Conservation (phyloP, 2,888 invertebrate species). For the Litoditis marina region DNA sequence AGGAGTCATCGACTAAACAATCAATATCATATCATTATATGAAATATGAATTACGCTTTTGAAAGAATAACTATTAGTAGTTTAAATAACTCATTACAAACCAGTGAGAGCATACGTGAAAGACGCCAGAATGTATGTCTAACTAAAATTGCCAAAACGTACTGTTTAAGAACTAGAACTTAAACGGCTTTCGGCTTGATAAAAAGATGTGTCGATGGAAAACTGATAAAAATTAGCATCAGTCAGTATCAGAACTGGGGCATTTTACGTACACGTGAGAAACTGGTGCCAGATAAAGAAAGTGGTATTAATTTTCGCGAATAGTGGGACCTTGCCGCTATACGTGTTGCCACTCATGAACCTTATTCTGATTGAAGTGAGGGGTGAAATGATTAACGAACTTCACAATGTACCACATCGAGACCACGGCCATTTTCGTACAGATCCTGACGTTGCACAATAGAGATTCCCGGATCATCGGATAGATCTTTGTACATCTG, state of each 20-base stretch:
- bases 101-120: too few species aligned
- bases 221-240: neutral
- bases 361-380: too few species aligned
- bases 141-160: too few species aligned
- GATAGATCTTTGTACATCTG: conserved; percentile 13
- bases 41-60: neutral
- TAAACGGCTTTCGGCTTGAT: too few species aligned
- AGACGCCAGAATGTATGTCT: too few species aligned
- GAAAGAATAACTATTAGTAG: neutral
- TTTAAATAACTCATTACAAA: too few species aligned
- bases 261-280: too few species aligned
- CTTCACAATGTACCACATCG: conserved; percentile 17
- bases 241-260: neutral
- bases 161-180: too few species aligned
- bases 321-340: too few species aligned
- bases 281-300: neutral
- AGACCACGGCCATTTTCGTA: neutral
- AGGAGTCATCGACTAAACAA: conserved; percentile 14
- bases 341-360: too few species aligned
- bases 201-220: conserved; percentile 1
- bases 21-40: neutral
- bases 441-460: neutral
- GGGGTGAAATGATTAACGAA: neutral
- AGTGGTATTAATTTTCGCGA: neutral
- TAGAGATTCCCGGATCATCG: neutral